Conservation (phyloP, 2,888 invertebrate genomes). For the Polylopha cassiicola region DNA sequence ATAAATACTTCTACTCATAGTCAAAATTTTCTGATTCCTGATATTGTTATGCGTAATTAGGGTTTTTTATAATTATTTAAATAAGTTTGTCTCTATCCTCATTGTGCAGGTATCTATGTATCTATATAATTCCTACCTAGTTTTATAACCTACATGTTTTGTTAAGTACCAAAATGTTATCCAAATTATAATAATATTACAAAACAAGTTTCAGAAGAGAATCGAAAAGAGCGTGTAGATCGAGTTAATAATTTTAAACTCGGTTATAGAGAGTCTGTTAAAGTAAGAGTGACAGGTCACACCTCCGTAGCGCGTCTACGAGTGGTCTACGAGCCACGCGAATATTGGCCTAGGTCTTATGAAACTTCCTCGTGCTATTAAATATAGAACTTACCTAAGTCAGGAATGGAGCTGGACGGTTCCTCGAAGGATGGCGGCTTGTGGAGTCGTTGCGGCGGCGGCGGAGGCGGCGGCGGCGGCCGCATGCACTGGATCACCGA, state of each 20-base stretch:
- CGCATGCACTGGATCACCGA: constrained; percentile 75
- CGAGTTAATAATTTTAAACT: not conserved
- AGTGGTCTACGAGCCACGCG: constrained; percentile 15
- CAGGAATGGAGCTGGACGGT: constrained; percentile 91
- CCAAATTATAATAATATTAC: too few species aligned
- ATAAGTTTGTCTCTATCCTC: too few species aligned
- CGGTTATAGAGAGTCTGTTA: not conserved
- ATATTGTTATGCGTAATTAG: too few species aligned
- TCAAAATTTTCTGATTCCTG: too few species aligned
- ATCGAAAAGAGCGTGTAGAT: too few species aligned
- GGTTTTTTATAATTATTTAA: too few species aligned
- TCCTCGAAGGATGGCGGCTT: constrained; percentile 82
- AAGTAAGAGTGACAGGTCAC: constrained; percentile 16
- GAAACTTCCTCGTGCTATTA: constrained; percentile 10
- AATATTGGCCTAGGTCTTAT: constrained; percentile 17
- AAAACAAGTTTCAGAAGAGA: too few species aligned
- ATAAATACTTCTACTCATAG: too few species aligned
- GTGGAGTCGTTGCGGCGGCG: constrained; percentile 69
- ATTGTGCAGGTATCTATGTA: too few species aligned
- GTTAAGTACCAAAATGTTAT: too few species aligned
- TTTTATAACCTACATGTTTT: too few species aligned
- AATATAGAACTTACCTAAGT: constrained; percentile 83
- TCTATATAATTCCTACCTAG: too few species aligned
- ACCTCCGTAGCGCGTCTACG: constrained; percentile 11
- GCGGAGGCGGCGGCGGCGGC: constrained; percentile 70